These are phyloP conservation scores for Caenorhabditis japonica DNA, from an alignment of 2,888 invertebrate species.

Conservation along the genomic window DNA sequence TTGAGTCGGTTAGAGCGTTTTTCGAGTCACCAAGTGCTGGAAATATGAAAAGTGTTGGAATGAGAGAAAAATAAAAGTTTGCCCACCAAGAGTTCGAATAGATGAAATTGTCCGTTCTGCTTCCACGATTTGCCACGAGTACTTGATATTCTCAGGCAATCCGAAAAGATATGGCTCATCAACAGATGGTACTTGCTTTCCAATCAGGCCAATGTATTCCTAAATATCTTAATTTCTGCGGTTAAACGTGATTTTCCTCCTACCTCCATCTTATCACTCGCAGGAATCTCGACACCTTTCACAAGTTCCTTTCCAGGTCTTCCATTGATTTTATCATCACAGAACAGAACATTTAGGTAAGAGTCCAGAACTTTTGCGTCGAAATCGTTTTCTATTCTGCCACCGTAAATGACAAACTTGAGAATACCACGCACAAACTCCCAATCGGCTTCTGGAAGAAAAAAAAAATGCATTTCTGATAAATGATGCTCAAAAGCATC, in stretches of 20 bases:
- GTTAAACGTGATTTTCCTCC: neutral
- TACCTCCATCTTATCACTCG: conserved; percentile 30
- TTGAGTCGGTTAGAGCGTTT: conserved; percentile 80
- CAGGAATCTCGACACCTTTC: conserved; percentile 52
- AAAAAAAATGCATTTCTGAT: neutral
- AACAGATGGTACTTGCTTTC: conserved; percentile 79
- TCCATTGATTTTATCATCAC: conserved; percentile 60
- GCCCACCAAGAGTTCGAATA: conserved; percentile 78
- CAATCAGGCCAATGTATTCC: conserved; percentile 81
- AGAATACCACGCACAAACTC: conserved; percentile 85
- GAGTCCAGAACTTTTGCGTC: conserved; percentile 83
- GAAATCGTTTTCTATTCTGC: conserved; percentile 86
- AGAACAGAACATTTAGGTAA: conserved; percentile 81
- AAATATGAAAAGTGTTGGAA: too few species aligned
- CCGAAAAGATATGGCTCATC: conserved; percentile 82
- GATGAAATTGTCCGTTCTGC: conserved; percentile 82
- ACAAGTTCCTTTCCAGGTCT: conserved; percentile 55
- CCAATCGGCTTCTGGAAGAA: conserved; percentile 81
- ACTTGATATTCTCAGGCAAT: conserved; percentile 88
- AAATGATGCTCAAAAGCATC: too few species aligned
- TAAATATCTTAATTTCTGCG: conserved; percentile 16
- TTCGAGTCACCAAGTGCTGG: conserved; percentile 67
- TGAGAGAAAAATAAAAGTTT: too few species aligned
- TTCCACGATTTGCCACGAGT: conserved; percentile 86
- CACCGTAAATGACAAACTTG: conserved; percentile 88